Evolutionary conservation across 2,797 vertebrate species (phyloP).

Genomic region (Poeciliopsis gracilis): DNA sequence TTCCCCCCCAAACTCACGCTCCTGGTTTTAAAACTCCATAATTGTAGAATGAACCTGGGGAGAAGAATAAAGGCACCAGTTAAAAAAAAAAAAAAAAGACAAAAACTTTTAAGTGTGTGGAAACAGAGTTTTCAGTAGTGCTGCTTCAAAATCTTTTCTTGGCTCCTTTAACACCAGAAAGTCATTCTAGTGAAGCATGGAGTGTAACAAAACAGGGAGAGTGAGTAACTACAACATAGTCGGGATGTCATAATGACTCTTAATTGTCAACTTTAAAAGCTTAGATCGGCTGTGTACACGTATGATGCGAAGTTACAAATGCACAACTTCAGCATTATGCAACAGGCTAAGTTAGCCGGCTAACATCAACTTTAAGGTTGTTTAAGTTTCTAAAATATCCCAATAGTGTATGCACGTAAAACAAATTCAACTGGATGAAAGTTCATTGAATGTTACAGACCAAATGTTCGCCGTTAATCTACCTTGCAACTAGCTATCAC

Average conservation of each 20-base stretch:
- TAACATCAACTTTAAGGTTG: constrained; percentile 3
- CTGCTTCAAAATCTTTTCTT: not conserved
- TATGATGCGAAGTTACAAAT: not conserved
- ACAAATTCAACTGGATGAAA: no score
- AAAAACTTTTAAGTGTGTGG: not conserved
- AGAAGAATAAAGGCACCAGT: constrained; percentile 4
- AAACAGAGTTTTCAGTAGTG: not conserved
- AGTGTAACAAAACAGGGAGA: no score
- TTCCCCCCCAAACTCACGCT: constrained; percentile 73
- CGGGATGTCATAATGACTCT: constrained; percentile 9
- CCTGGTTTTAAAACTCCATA: constrained; percentile 92
- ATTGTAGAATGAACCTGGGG: constrained; percentile 90
- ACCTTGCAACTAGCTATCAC: not conserved
- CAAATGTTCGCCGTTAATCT: not conserved
- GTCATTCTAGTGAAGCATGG: not conserved
- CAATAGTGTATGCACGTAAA: not conserved
- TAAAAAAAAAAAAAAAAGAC: not conserved
- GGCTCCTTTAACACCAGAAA: not conserved
- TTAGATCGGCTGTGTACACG: constrained; percentile 13
- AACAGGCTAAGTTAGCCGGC: constrained; percentile 41
- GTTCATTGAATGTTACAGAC: not conserved
- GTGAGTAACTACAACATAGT: not conserved
- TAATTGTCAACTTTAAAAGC: not conserved
- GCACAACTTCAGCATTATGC: constrained; percentile 34
- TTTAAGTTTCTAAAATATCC: not conserved